A percentile compares a stretch with the other conserved stretches of the same genome.
These are phyloP conservation scores for Bucorvus abyssinicus DNA, from an alignment of 2,797 vertebrate species.

Conservation along the genomic window DNA sequence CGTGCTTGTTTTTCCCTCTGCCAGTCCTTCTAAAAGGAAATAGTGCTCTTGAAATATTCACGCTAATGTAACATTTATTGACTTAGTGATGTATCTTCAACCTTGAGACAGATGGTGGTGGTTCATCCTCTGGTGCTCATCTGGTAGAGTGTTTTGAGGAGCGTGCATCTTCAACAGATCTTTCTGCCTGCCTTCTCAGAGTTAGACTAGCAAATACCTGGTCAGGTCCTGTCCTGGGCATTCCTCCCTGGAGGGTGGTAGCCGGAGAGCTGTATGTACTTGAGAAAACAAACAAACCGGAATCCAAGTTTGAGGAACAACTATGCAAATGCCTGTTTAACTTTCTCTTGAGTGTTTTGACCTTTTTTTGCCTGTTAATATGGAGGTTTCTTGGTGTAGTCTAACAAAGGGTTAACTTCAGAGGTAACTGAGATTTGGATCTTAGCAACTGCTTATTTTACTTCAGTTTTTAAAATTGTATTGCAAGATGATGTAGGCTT, in stretches of 20 bases:
- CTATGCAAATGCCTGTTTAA: neutral
- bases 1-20: neutral
- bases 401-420: neutral
- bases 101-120: neutral
- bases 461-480: neutral
- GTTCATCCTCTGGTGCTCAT: neutral
- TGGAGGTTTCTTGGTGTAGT: neutral
- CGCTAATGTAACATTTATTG: rapidly evolving
- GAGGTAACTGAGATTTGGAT: neutral
- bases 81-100: neutral
- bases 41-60: neutral
- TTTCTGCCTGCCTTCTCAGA: neutral
- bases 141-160: neutral
- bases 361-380: neutral
- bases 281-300: neutral
- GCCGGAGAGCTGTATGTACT: neutral
- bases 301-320: neutral
- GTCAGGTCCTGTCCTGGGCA: neutral
- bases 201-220: neutral
- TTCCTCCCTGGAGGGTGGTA: neutral
- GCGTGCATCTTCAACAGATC: neutral
- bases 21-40: neutral
- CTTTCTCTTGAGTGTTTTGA: neutral
- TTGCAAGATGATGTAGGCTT: neutral
- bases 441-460: neutral